Evolutionary conservation across 2,888 invertebrate genomes (phyloP).

Genomic region (Tipula confusa): DNA sequence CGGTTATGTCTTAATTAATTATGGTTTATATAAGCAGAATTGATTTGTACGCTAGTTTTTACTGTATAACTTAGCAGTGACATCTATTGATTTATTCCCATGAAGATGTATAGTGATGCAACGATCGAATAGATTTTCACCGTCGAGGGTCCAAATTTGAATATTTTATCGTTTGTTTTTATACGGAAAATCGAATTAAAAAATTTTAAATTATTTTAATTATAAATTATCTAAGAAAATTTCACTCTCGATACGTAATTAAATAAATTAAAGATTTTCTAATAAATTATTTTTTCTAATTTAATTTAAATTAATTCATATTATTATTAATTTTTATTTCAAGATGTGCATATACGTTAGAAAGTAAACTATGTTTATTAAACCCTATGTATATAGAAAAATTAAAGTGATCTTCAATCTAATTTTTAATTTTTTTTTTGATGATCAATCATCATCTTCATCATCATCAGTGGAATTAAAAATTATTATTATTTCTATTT

Average conservation of each 20-base stretch:
- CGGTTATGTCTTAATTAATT: not conserved
- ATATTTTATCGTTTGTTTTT: not conserved
- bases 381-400: not conserved
- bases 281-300: not conserved
- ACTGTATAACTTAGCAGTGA: not conserved
- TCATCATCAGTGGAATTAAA: not conserved
- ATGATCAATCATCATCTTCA: not conserved
- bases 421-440: not conserved
- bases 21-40: not conserved
- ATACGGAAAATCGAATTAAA: not conserved
- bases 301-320: not conserved
- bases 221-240: constrained; percentile 12
- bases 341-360: not conserved
- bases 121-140: not conserved
- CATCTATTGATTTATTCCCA: not conserved
- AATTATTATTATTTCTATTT: not conserved
- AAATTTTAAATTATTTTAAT: not conserved
- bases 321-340: not conserved
- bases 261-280: constrained; percentile 14
- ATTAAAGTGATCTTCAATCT: not conserved
- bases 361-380: too few species aligned
- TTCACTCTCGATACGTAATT: not conserved
- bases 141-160: not conserved
- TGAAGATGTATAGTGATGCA: not conserved
- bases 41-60: not conserved